phyloP scores from a whole-genome alignment of 2,797 vertebrate species.

The Okamejei kenojei region DNA sequence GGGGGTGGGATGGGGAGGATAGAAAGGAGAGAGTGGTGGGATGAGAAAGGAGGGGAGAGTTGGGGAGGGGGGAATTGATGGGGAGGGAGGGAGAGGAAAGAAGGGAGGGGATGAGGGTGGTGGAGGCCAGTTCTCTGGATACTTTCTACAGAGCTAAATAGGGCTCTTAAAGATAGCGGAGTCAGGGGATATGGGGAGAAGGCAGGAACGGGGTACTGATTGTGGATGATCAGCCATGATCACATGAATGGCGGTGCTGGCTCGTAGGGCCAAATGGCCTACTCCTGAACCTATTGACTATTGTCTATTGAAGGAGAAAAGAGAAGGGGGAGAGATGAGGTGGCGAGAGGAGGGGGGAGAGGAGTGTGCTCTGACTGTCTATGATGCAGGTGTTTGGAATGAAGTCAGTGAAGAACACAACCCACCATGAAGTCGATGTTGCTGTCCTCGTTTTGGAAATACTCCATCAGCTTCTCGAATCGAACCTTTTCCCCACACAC shows the following conservation, averaged over 20 bases:
- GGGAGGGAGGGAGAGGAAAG: fast-evolving
- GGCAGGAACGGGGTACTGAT: no score
- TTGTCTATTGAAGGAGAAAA: no score
- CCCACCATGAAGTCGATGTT: slow-evolving; percentile 93
- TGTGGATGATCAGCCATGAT: no score
- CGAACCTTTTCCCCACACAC: slow-evolving; percentile 80
- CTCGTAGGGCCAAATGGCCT: no score
- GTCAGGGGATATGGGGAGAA: no score
- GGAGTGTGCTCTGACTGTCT: not conserved
- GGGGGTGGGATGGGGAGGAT: not conserved
- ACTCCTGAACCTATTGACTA: no score
- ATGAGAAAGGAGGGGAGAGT: not conserved
- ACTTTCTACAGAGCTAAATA: no score
- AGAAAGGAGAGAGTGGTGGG: not conserved
- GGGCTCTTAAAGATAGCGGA: no score
- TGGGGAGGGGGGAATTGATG: fast-evolving
- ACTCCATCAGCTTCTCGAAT: slow-evolving; percentile 92
- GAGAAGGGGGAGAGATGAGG: not conserved
- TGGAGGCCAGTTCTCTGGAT: no score
- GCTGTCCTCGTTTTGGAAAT: slow-evolving; percentile 76
- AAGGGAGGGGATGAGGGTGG: slow-evolving; percentile 66
- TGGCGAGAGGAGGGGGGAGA: no score
- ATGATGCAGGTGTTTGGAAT: not conserved
- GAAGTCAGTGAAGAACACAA: not conserved
- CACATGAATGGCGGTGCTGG: no score